A percentile compares a stretch with the other conserved stretches of the same genome.
Conservation (phyloP, 1,140 invertebrate species). For the Cheumatopsyche charites region DNA sequence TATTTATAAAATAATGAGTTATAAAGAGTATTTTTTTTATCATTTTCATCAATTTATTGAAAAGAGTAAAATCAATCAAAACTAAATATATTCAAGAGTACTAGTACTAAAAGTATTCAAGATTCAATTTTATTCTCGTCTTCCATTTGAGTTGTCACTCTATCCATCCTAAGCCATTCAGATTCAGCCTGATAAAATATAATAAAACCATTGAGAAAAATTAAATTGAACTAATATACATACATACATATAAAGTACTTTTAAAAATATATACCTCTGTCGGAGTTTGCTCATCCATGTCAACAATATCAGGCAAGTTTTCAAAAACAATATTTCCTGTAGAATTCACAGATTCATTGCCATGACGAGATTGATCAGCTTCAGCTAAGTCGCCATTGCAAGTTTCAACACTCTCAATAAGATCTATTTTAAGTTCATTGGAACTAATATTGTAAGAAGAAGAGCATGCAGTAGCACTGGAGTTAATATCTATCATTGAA, state of each 20-base stretch:
- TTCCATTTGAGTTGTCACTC: constrained; percentile 62
- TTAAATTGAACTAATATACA: constrained; percentile 43
- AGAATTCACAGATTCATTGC: constrained; percentile 46
- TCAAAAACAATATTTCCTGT: constrained; percentile 41
- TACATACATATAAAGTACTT: no score
- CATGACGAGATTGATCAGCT: constrained; percentile 57
- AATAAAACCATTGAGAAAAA: constrained; percentile 50
- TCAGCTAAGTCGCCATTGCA: constrained; percentile 60
- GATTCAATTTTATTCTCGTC: constrained; percentile 62
- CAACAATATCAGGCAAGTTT: constrained; percentile 60
- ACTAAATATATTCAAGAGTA: no score
- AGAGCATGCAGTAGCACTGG: neutral
- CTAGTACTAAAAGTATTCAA: constrained; percentile 51
- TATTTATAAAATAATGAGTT: no score
- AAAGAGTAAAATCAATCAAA: no score
- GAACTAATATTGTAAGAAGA: neutral
- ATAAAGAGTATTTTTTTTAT: no score
- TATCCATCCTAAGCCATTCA: constrained; percentile 62
- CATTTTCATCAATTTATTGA: no score
- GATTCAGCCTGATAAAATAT: constrained; percentile 63
- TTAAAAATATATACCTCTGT: constrained; percentile 57
- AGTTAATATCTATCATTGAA: neutral
- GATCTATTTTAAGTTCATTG: constrained; percentile 56
- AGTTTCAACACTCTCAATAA: constrained; percentile 60
- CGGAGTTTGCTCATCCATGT: constrained; percentile 60